Evolutionary conservation across 2,797 vertebrate species (phyloP), one percentile per base, ranked within the genome.

Genomic region (Halcyon chelicuti): DNA sequence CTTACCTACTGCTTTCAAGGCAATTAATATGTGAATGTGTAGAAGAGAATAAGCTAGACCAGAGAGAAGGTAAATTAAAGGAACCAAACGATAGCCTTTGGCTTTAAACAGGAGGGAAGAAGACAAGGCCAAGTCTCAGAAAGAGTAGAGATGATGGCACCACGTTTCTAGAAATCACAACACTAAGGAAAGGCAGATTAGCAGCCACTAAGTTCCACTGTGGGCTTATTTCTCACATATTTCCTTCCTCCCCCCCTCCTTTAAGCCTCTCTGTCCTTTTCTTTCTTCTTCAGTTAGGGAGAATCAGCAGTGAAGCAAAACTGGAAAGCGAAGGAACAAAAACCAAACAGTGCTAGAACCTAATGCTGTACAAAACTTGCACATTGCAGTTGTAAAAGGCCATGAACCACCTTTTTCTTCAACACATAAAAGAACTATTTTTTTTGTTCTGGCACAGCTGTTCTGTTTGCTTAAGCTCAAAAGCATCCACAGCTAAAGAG

Each of bases 401-500:
- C n/a, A 35, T 9, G 14, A 71, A 81, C 10, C 70, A 46, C 18
- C 19, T 52, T 55, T 28, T 70, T 44, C 62, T 63, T 57, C 6
- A 46, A 37, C 31, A 82, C 11, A 28, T 6, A 68, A 75, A 54
- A 70, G 39, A 91, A 82, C 47, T 11, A 66, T 35, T 12, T 71
- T 89, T 40, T 77, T 94, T 92, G 23, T 42, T 82, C 90, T 19
- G 10, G 42, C 51, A 70, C 46, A 35, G 80, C 12, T 71, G 75
- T 66, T 90, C 39, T 88, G 42, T 68, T 82, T 94, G 62, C 47
- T 63, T 67, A 87, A 33, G 57, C 60, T 81, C 54, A 91, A 86
- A 86, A 78, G 49, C 40, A 88, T 25, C n/a, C 35, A 68, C 2
- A 3, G n/a, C 63, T 90, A 95, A 74, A 89, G 5, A 74, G 60